Evolutionary conservation across 1,140 invertebrate genomes (phyloP).

Genomic region (Saccostrea cuccullata): DNA sequence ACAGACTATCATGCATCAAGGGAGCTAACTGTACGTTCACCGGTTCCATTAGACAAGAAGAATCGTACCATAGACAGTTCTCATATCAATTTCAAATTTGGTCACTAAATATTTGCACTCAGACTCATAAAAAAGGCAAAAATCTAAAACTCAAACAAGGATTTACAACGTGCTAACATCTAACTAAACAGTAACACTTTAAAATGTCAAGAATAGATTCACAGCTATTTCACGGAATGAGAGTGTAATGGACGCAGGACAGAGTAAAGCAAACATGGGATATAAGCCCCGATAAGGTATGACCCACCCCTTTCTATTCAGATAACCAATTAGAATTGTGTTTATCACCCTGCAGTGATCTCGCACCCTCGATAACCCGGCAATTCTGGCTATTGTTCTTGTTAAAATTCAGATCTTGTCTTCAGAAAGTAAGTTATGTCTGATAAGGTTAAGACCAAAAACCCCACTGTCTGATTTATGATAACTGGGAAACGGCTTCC

Average conservation of each 20-base stretch:
- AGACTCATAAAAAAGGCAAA: background rate
- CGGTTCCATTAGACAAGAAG: background rate
- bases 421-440: conserved; percentile 1
- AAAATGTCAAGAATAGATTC: conserved; percentile 24
- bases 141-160: conserved; percentile 35
- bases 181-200: conserved; percentile 30
- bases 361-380: conserved; percentile 15
- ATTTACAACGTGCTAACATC: conserved; percentile 23
- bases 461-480: background rate
- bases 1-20: conserved; percentile 4
- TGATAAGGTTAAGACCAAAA: background rate
- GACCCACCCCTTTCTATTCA: conserved; percentile 39
- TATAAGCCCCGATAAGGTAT: conserved; percentile 34
- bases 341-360: conserved; percentile 18
- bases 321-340: conserved; percentile 42
- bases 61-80: no score
- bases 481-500: background rate
- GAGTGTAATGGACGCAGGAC: background rate
- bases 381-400: conserved; percentile 17
- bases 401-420: conserved; percentile 26
- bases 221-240: conserved; percentile 5
- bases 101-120: background rate
- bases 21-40: conserved; percentile 34
- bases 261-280: conserved; percentile 33
- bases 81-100: background rate